Evolutionary conservation across 2,113 vertebrate genomes (phyloP), one percentile per base, ranked within the genome.

Genomic region (Engraulis encrasicolus): DNA sequence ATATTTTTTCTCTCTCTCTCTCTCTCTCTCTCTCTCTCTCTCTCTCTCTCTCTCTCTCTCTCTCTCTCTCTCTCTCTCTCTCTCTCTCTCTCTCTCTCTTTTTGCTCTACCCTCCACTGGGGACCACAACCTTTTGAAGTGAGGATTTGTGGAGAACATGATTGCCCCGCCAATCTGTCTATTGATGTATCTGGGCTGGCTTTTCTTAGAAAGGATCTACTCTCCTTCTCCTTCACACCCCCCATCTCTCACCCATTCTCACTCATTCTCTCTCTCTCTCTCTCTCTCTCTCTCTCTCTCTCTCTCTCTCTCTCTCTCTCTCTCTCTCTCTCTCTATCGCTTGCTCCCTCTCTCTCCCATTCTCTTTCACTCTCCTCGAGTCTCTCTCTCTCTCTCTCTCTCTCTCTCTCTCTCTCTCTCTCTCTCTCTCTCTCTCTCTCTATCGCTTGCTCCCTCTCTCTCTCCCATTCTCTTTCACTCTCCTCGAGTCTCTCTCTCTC

Each of bases 141-240:
- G 91, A 86, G 89, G 91, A 91, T 92, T 93, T 93, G 92, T 88
- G 61, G 61, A 71, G 61, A 71, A 71, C 61, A 71, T 71, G 61
- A 71, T 71, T 71, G 61, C 61, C 34, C 23, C 61, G 61, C 61
- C 61, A 71, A 71, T 71, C 61, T 92, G 86, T 85, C 91, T 77
- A 91, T 93, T 92, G 91, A 92, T 91, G 91, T 93, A 89, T 91
- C 83, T 81, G 87, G 87, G 85, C 86, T 82, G 20, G 90, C 90
- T 91, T 91, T 92, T 90, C 86, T 88, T 88, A 18, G 79, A 66
- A 71, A 34, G 61, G 61, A 71, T 71, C 61, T 14, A 71, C 61
- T 71, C 15, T 71, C 2, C 17, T 9, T 50, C 20, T 36, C 20
- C 37, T 15, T 36, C 40, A 38, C 34, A 11, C 20, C 38, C 50